Evolutionary conservation across 2,797 vertebrate genomes (phyloP).

Genomic region (Acipenser ruthenus): DNA sequence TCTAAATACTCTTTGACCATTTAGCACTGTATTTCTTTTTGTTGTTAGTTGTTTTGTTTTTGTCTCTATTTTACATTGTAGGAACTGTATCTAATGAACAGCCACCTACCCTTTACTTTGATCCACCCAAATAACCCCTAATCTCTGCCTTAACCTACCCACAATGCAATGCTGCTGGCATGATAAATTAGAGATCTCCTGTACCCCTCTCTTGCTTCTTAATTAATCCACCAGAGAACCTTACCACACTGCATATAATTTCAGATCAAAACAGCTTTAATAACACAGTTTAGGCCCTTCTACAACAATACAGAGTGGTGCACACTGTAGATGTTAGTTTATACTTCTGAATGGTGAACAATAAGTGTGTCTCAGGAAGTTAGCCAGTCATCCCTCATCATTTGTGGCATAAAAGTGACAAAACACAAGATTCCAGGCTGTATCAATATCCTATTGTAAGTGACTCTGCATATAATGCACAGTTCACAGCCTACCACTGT

Average conservation of each 20-base stretch:
- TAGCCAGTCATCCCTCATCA: not conserved
- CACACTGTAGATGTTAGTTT: no score
- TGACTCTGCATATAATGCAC: no score
- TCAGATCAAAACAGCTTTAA: slow-evolving; percentile 22
- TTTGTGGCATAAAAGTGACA: no score
- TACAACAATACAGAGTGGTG: not conserved
- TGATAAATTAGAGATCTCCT: slow-evolving; percentile 35
- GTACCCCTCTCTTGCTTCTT: slow-evolving; percentile 33
- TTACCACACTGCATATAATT: slow-evolving; percentile 32
- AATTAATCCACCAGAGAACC: slow-evolving; percentile 41
- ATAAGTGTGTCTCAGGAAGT: no score
- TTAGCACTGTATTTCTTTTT: slow-evolving; percentile 20
- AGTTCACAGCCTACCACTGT: no score
- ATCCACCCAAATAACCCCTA: slow-evolving; percentile 37
- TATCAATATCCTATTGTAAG: not conserved
- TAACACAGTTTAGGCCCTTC: not conserved
- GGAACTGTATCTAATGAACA: slow-evolving; percentile 37
- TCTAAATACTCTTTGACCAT: slow-evolving; percentile 5
- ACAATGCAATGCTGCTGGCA: slow-evolving; percentile 29
- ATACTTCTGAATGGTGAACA: no score
- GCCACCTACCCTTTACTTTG: slow-evolving; percentile 26
- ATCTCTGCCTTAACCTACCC: slow-evolving; percentile 43
- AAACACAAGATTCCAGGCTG: not conserved
- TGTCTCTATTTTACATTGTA: slow-evolving; percentile 25
- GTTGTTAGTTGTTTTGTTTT: slow-evolving; percentile 4